Evolutionary conservation across 2,113 vertebrate genomes (phyloP).

Genomic region (Apodemus speciosus): DNA sequence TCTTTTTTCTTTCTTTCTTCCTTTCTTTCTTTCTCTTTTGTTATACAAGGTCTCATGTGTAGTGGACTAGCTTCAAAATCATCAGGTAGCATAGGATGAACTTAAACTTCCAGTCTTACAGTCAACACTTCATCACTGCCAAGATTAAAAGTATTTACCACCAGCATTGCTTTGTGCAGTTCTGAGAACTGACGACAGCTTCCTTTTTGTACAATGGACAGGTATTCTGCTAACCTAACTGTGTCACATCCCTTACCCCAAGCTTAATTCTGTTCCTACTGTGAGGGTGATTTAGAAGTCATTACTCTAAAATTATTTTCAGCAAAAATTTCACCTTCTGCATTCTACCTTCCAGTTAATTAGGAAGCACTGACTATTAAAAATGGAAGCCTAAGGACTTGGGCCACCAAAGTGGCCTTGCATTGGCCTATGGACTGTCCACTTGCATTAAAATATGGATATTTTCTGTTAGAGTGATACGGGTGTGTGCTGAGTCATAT

Average conservation of each 20-base stretch:
- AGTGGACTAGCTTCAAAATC: neutral
- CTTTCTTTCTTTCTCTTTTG: no score
- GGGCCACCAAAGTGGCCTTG: neutral
- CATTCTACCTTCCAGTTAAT: neutral
- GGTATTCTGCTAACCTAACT: neutral
- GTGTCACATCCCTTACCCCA: no score
- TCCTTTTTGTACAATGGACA: neutral
- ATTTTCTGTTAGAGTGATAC: neutral
- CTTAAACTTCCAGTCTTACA: neutral
- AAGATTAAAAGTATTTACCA: neutral
- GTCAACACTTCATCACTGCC: no score
- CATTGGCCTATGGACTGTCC: no score
- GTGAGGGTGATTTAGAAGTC: neutral
- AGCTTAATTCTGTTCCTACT: neutral
- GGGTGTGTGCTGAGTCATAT: neutral
- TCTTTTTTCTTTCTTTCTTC: fast-evolving
- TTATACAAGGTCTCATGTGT: no score
- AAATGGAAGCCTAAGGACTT: neutral
- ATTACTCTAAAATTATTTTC: neutral
- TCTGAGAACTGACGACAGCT: neutral
- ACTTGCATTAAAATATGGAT: neutral
- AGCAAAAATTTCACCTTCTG: constrained; percentile 3
- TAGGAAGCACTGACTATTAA: neutral
- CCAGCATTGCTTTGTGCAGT: neutral
- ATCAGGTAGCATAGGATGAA: neutral